Base-by-base conservation (phyloP, 2,113 vertebrate genomes). In the Melanerpes aurifrons region DNA sequence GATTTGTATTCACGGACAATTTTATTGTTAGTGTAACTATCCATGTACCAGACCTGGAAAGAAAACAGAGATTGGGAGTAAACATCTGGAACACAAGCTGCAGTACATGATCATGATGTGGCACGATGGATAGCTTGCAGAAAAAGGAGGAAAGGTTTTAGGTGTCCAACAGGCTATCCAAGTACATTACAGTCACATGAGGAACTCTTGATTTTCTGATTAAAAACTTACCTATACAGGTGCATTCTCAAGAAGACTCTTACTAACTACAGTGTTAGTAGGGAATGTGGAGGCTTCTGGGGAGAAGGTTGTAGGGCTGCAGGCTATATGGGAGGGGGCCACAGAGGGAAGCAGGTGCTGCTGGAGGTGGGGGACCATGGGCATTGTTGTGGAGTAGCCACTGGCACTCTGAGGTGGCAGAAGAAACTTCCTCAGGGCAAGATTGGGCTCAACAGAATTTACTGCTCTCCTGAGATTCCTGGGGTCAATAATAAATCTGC, bases 41-140 rank as follows among this genome's bases (percentile, higher is more conserved):
- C 99, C 99, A 99, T 99, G 81, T 99, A 99, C 99, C 99, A 99
- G 58, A 99, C 98, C 99, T 99, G 93, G 64, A 90, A 82, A 92
- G 71, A 84, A 92, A 78, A 56, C 74, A 80, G 72, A 94, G 57
- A 82, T 40, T 19, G 56, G 35, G 70, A 72, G 58, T 96, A 37
- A 96, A 70, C 45, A 35, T 15, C 48, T 85, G 3, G 9, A 82
- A 62, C 10, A 26, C 31, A 50, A 37, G 20, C 29, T 82, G 40
- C 40, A 70, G 16, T 59, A 37, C 1, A 2, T 9, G 31, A 43
- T 69, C 20, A 8, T 19, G 15, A 47, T 12, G 37, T 9, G 66
- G 21, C 24, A 26, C 35, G 54, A 69, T 56, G 26, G 61, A 87
- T 57, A 63, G 19, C 32, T 18, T 57, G 43, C 61, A 59, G 32